phyloP scores from a whole-genome alignment of 2,113 vertebrate genomes.

The Rhagologus leucostigma region DNA sequence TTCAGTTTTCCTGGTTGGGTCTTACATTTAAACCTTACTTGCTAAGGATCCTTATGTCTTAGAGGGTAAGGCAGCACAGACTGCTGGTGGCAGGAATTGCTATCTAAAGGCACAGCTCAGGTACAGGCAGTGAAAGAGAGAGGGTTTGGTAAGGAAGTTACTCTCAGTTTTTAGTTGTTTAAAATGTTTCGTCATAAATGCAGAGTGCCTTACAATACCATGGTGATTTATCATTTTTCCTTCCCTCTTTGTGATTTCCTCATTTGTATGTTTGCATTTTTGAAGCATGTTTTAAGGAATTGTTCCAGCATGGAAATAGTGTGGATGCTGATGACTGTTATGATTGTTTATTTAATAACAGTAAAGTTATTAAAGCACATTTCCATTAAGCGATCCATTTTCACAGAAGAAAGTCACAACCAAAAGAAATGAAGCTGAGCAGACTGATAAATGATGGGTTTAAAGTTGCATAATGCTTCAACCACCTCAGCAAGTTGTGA shows the following conservation, averaged over 20 bases:
- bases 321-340: conserved; percentile 18
- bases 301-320: conserved; percentile 58
- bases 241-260: conserved; percentile 13
- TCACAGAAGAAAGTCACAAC: background rate
- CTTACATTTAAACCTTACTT: background rate
- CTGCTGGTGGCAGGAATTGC: background rate
- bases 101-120: background rate
- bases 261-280: conserved; percentile 29
- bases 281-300: conserved; percentile 65
- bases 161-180: background rate
- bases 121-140: background rate
- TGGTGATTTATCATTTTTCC: background rate
- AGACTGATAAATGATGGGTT: background rate
- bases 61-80: background rate
- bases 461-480: background rate
- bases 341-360: conserved; percentile 39
- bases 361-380: background rate
- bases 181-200: background rate
- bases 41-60: background rate
- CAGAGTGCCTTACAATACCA: background rate
- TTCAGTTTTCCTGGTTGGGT: background rate
- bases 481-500: background rate
- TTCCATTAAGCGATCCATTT: background rate
- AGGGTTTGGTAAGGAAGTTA: background rate
- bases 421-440: background rate